These are phyloP conservation scores for Oncopeltus fasciatus DNA, from an alignment of 1,140 invertebrate species.

Conservation along the genomic window DNA sequence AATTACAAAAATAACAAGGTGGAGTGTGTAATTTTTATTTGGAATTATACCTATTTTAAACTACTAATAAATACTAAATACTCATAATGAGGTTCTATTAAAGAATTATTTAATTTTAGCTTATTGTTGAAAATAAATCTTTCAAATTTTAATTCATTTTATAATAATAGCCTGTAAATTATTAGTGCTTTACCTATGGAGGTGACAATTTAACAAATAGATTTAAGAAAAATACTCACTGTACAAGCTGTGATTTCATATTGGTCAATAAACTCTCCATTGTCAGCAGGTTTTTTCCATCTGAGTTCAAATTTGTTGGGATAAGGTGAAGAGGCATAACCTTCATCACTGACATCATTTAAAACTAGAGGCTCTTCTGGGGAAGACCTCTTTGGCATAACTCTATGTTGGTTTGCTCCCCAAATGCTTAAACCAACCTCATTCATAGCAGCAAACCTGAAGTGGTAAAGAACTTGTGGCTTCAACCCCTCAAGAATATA, in stretches of 20 bases:
- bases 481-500: constrained; percentile 67
- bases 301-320: constrained; percentile 60
- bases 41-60: too few relatives aligned
- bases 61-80: too few relatives aligned
- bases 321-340: constrained; percentile 36
- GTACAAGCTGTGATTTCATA: constrained; percentile 68
- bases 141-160: too few relatives aligned
- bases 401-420: constrained; percentile 39
- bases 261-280: constrained; percentile 71
- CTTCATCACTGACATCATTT: constrained; percentile 24
- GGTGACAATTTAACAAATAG: too few relatives aligned
- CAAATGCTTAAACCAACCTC: constrained; percentile 65
- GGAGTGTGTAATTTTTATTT: too few relatives aligned
- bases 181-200: too few relatives aligned
- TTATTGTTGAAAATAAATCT: too few relatives aligned
- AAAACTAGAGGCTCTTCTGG: constrained; percentile 43
- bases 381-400: constrained; percentile 38
- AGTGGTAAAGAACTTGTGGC: constrained; percentile 65
- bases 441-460: constrained; percentile 71
- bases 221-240: constrained; percentile 37
- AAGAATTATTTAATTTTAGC: too few relatives aligned
- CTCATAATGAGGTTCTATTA: too few relatives aligned
- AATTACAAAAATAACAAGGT: too few relatives aligned
- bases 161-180: too few relatives aligned
- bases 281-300: constrained; percentile 71